These are phyloP conservation scores for Eupsilia transversa DNA, from an alignment of 2,888 invertebrate species.

Conservation along the genomic window DNA sequence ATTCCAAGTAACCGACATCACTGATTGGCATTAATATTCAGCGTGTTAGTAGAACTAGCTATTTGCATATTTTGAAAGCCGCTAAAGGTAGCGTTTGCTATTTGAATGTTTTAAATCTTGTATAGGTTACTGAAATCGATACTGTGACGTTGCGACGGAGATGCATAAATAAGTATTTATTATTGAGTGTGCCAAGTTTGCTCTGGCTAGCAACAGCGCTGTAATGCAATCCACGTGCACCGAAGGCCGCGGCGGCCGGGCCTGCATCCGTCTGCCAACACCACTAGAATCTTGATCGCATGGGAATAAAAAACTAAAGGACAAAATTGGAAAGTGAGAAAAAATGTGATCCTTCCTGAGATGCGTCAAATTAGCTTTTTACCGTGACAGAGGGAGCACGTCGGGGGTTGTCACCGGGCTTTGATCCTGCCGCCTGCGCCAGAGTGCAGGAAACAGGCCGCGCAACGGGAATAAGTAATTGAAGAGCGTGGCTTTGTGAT, in stretches of 20 bases:
- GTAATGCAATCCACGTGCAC: slow-evolving; percentile 82
- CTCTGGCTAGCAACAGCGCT: slow-evolving; percentile 69
- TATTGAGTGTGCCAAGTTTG: slow-evolving; percentile 57
- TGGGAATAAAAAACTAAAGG: slow-evolving; percentile 74
- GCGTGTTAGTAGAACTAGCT: slow-evolving; percentile 34
- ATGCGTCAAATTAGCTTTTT: slow-evolving; percentile 81
- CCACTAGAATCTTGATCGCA: slow-evolving; percentile 80
- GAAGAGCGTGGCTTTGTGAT: slow-evolving; percentile 67
- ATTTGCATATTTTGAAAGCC: slow-evolving; percentile 46
- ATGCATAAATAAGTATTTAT: slow-evolving; percentile 19
- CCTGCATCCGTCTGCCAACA: slow-evolving; percentile 79
- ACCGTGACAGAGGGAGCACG: slow-evolving; percentile 66
- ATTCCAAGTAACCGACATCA: slow-evolving; percentile 40
- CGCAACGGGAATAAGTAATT: slow-evolving; percentile 80
- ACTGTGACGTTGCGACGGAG: slow-evolving; percentile 23
- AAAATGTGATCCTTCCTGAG: slow-evolving; percentile 73
- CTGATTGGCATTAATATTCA: slow-evolving; percentile 40
- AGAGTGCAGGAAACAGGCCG: slow-evolving; percentile 75
- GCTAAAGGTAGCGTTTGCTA: slow-evolving; percentile 13
- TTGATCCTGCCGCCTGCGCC: slow-evolving; percentile 75
- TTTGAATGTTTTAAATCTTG: slow-evolving; percentile 28
- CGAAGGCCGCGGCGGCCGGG: slow-evolving; percentile 78
- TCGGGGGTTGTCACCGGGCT: slow-evolving; percentile 69
- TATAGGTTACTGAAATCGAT: slow-evolving; percentile 16
- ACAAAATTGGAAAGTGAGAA: slow-evolving; percentile 74